Conservation (phyloP, 2,797 vertebrate genomes). For the Halcyon chelicuti region DNA sequence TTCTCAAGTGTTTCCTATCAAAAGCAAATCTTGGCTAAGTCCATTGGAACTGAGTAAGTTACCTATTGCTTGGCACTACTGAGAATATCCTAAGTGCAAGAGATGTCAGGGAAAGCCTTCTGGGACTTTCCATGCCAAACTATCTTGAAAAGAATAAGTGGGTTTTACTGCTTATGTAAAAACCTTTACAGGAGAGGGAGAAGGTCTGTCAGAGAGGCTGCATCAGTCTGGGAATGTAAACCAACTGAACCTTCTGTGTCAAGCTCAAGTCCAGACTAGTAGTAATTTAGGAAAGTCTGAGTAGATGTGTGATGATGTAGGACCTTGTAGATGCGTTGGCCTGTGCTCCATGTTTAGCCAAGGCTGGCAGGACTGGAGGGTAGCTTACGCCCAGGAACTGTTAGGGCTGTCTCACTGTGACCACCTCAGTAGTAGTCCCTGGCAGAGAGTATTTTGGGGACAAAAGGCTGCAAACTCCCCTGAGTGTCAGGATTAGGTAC, state of each 20-base stretch:
- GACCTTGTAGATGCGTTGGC: neutral
- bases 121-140: neutral
- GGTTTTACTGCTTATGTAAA: neutral
- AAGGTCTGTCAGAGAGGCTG: neutral
- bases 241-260: neutral
- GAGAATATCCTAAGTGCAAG: neutral
- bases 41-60: neutral
- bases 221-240: neutral
- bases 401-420: neutral
- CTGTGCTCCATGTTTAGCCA: rapidly evolving
- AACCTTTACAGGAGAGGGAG: neutral
- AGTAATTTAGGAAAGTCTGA: neutral
- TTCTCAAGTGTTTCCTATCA: neutral
- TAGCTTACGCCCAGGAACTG: neutral
- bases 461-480: neutral
- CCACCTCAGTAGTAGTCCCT: neutral
- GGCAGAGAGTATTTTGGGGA: neutral
- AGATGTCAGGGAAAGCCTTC: neutral
- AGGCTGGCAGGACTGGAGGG: neutral
- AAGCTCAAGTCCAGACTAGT: neutral
- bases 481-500: neutral
- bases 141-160: neutral
- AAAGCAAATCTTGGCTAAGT: neutral
- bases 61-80: neutral
- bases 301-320: neutral